Conservation (phyloP, 2,888 invertebrate genomes). For the Sesia bembeciformis region DNA sequence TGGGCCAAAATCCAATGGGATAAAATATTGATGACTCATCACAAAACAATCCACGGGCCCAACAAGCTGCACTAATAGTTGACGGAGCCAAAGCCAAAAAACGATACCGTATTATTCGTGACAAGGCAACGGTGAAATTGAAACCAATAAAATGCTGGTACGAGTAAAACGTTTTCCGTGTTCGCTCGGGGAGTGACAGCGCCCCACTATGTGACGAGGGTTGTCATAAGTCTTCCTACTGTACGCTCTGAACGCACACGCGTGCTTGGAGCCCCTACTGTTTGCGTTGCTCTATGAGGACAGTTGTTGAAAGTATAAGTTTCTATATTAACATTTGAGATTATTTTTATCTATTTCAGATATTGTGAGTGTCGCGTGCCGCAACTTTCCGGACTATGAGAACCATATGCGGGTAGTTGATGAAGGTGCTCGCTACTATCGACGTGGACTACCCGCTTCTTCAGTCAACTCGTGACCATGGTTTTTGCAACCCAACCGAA, state of each 20-base stretch:
- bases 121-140: conserved; percentile 60
- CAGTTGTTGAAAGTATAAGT: too few relatives aligned
- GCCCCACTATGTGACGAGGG: conserved; percentile 51
- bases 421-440: too few relatives aligned
- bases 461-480: too few relatives aligned
- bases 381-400: too few relatives aligned
- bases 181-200: conserved; percentile 34
- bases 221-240: conserved; percentile 68
- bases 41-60: conserved; percentile 8
- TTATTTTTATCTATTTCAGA: too few relatives aligned
- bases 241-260: conserved; percentile 14
- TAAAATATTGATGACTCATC: conserved; percentile 6
- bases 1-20: background rate
- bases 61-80: conserved; percentile 31
- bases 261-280: conserved; percentile 2
- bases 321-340: too few relatives aligned
- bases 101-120: conserved; percentile 33
- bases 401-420: too few relatives aligned
- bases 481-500: too few relatives aligned
- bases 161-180: conserved; percentile 64
- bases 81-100: conserved; percentile 21
- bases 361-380: too few relatives aligned
- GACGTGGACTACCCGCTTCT: too few relatives aligned
- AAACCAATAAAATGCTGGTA: conserved; percentile 67
- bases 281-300: background rate